Evolutionary conservation across 2,113 vertebrate species (phyloP).

Genomic region (Tapirus terrestris): DNA sequence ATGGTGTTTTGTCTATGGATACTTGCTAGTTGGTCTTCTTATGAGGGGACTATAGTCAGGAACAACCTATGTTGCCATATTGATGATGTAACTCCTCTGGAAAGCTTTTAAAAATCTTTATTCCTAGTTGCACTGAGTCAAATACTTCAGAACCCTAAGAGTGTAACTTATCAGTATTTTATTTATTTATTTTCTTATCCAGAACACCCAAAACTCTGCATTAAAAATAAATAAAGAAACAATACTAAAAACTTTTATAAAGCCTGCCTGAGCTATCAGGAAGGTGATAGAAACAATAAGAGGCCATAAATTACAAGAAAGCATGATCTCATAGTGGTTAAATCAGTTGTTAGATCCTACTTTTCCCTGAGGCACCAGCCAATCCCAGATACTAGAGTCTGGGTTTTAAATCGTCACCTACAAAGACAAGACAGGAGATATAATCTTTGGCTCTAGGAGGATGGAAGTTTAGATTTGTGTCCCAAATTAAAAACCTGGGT

Average conservation of each 20-base stretch:
- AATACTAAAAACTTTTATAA: neutral
- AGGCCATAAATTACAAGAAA: neutral
- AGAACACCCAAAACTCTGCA: neutral
- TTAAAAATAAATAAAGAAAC: neutral
- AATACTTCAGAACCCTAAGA: too few species aligned
- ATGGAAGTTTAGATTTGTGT: neutral
- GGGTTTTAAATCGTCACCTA: neutral
- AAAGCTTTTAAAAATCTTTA: too few species aligned
- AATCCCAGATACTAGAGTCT: neutral
- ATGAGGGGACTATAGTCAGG: too few species aligned
- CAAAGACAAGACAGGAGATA: neutral
- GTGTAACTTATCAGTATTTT: neutral
- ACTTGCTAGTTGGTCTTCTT: too few species aligned
- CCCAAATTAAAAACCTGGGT: neutral
- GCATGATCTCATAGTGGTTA: neutral
- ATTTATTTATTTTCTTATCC: neutral
- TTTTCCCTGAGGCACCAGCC: neutral
- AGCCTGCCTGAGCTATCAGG: neutral
- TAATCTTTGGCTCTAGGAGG: neutral
- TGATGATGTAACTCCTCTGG: too few species aligned
- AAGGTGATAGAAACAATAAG: neutral
- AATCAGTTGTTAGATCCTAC: neutral
- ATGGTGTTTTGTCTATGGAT: too few species aligned
- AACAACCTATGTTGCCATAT: too few species aligned
- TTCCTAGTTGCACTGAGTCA: too few species aligned